Evolutionary conservation across 2,113 vertebrate genomes (phyloP).

Genomic region (Delphinapterus leucas): DNA sequence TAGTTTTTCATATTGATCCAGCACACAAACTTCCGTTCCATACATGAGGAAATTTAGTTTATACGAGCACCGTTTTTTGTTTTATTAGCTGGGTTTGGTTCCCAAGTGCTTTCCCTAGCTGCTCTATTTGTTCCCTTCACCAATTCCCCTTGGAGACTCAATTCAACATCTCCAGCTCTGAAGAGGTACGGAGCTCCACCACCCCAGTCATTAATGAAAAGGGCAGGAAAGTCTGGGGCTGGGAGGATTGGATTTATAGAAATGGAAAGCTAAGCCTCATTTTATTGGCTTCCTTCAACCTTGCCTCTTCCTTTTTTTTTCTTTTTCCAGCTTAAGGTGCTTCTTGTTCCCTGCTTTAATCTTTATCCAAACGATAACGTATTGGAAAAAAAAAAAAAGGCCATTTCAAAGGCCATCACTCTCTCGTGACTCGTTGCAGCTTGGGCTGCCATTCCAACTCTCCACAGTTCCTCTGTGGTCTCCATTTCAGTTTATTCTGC

Average conservation of each 20-base stretch:
- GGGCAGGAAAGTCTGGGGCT: neutral
- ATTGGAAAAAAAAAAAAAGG: conserved; percentile 23
- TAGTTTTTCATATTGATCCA: neutral
- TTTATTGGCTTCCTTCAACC: conserved; percentile 16
- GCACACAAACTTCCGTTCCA: neutral
- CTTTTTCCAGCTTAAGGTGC: neutral
- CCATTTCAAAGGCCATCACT: neutral
- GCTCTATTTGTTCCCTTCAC: neutral
- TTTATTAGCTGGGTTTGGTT: conserved; percentile 28
- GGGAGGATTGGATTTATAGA: conserved; percentile 40
- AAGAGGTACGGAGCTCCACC: neutral
- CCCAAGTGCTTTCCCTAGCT: neutral
- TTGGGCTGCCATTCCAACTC: neutral
- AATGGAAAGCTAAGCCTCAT: conserved; percentile 54
- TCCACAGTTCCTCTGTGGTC: neutral
- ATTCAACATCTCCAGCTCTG: conserved; percentile 14
- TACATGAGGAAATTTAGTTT: neutral
- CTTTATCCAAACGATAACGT: conserved; percentile 23
- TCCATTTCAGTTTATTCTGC: neutral
- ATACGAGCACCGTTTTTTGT: neutral
- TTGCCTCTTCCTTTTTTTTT: neutral
- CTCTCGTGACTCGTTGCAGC: neutral
- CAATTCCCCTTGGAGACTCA: conserved; percentile 8
- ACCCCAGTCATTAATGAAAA: conserved; percentile 16
- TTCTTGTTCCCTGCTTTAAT: conserved; percentile 25